These are phyloP conservation scores for Prunella strophiata DNA, from an alignment of 2,797 vertebrate species.

Conservation along the genomic window DNA sequence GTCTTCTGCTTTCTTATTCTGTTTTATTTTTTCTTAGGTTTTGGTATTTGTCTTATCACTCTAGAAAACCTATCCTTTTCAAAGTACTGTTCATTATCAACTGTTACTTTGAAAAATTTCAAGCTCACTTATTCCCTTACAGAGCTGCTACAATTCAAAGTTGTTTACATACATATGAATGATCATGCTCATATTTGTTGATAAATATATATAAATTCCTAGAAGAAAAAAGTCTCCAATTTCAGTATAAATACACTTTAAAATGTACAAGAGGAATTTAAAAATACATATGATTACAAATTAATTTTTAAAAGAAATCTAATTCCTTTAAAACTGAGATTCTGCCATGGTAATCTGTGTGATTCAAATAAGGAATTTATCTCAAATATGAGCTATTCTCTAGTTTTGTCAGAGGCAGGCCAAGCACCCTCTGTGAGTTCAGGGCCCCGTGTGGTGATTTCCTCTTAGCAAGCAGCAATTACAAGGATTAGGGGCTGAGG, in stretches of 20 bases:
- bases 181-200: not conserved
- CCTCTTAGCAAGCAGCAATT: slow-evolving; percentile 31
- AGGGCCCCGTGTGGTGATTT: not conserved
- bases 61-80: slow-evolving; percentile 3
- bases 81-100: slow-evolving; percentile 11
- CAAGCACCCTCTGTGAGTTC: not conserved
- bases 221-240: not conserved
- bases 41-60: not conserved
- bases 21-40: not conserved
- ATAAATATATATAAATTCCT: not conserved
- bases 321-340: not conserved
- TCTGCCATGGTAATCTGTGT: not conserved
- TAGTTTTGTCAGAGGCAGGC: not conserved
- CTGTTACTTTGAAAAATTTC: not conserved
- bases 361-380: not conserved
- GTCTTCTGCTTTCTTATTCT: not conserved
- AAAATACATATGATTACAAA: not conserved
- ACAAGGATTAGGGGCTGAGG: slow-evolving; percentile 26
- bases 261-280: not conserved
- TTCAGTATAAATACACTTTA: not conserved
- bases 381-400: not conserved
- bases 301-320: not conserved
- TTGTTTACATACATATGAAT: not conserved
- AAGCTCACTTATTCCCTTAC: not conserved
- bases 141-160: not conserved